phyloP scores from a whole-genome alignment of 2,888 invertebrate species.

The Synergus itoensis region DNA sequence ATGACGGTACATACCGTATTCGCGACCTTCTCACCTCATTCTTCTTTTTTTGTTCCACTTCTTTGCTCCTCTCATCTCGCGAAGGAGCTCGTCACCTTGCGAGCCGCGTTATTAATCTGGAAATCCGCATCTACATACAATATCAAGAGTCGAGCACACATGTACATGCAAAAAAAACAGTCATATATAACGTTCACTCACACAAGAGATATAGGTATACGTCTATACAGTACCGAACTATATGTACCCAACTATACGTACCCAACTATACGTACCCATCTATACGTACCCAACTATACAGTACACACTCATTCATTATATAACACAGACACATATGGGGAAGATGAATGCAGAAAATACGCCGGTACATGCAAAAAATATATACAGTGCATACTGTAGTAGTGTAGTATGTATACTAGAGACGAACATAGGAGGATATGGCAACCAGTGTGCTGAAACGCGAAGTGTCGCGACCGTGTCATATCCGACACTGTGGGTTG shows the following conservation, averaged over 20 bases:
- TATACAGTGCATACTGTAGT: background rate
- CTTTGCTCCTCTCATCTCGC: constrained; percentile 41
- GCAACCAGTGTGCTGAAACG: constrained; percentile 49
- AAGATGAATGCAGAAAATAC: background rate
- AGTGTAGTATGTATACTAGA: background rate
- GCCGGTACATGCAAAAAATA: background rate
- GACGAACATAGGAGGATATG: constrained; percentile 44
- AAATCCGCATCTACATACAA: constrained; percentile 46
- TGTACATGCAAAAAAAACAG: background rate
- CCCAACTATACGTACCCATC: background rate
- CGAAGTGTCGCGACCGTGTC: constrained; percentile 67
- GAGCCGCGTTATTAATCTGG: constrained; percentile 56
- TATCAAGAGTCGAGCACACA: constrained; percentile 47
- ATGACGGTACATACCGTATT: constrained; percentile 21
- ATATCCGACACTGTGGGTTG: constrained; percentile 63
- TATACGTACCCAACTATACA: background rate
- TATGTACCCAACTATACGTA: background rate
- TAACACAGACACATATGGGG: background rate
- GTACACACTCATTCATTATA: background rate
- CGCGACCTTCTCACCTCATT: constrained; percentile 33
- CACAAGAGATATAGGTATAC: constrained; percentile 41
- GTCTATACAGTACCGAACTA: background rate
- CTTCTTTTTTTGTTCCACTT: constrained; percentile 29
- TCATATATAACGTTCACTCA: background rate
- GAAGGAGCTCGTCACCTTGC: constrained; percentile 42